Base-by-base conservation (phyloP, 1,140 invertebrate species). In the Musca domestica region DNA sequence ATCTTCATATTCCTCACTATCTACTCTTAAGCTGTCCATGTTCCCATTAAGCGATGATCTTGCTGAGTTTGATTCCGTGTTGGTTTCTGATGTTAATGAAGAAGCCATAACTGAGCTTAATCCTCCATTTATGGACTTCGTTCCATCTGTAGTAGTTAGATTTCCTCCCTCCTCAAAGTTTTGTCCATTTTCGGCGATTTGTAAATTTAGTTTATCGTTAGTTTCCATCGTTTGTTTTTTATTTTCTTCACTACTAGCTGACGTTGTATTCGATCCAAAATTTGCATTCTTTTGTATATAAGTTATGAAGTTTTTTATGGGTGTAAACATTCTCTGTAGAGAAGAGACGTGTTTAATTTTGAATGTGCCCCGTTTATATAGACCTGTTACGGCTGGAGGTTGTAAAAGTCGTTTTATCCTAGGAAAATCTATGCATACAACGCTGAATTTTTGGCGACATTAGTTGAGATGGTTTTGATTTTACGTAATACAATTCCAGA, bases 251-350 rank as follows among this genome's bases (percentile, higher is more conserved):
- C n/a, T 66, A 17, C 64, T 48, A 52, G 46, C 64, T 74, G 34
- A 19, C 47, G 65, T 19, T 30, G 17, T 63, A 41, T 68, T 65
- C 46, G 61, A 71, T 54, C 79, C 75, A 68, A 81, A 81, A 71
- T 70, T 81, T 34, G 78, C 79, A 81, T 80, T 81, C 71, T 81
- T 81, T 71, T 81, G 80, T 72, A 81, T 79, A 66, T 78, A 80
- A 54, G 76, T 81, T 52, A 81, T 76, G 48, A 81, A 78, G 52
- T 80, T 80, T 66, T 81, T 81, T 27, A 81, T 76, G 58, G 79
- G 79, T 74, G 67, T 76, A 69, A 81, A 78, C 80, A 81, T 81
- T 69, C 54, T 69, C 52, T 30, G 30, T 22, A 17, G 19, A 1
- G 6, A 2, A 34, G 56, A 61, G 15, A 34, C 22, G 56, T 61